A percentile compares a stretch with the other conserved stretches of the same genome.
Evolutionary conservation across 2,113 vertebrate species (phyloP).

Genomic region (Montifringilla adamsi): DNA sequence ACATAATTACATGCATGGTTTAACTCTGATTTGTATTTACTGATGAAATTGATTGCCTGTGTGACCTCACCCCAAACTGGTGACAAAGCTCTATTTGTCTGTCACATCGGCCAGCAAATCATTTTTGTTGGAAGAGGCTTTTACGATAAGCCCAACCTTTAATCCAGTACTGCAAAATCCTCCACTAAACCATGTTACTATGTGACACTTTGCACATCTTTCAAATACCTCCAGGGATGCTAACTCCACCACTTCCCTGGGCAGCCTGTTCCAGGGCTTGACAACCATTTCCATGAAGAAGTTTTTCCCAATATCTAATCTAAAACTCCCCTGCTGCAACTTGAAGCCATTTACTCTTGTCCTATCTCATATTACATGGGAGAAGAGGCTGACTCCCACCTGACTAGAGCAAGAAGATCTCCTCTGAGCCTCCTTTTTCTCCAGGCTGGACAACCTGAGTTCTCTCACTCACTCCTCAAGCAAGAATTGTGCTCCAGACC

Average conservation of each 20-base stretch:
- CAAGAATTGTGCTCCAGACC: neutral
- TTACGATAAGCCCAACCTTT: rapidly evolving
- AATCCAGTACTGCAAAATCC: neutral
- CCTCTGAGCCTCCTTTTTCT: neutral
- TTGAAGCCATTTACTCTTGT: neutral
- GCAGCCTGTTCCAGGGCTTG: neutral
- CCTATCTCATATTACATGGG: neutral
- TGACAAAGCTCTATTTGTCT: neutral
- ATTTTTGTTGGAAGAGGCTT: neutral
- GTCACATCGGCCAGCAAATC: neutral
- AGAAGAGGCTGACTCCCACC: neutral
- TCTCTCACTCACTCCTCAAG: neutral
- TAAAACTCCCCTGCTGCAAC: neutral
- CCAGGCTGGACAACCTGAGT: neutral
- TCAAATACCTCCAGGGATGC: neutral
- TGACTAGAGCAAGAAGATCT: neutral
- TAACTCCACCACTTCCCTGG: neutral
- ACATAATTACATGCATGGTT: neutral
- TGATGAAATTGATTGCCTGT: neutral
- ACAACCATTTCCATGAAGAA: neutral
- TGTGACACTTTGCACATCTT: neutral
- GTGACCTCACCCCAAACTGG: neutral
- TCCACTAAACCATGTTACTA: neutral
- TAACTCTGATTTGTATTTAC: neutral
- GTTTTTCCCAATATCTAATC: neutral